Base-by-base conservation (phyloP, 2,888 invertebrate genomes). In the Thera obeliscata region DNA sequence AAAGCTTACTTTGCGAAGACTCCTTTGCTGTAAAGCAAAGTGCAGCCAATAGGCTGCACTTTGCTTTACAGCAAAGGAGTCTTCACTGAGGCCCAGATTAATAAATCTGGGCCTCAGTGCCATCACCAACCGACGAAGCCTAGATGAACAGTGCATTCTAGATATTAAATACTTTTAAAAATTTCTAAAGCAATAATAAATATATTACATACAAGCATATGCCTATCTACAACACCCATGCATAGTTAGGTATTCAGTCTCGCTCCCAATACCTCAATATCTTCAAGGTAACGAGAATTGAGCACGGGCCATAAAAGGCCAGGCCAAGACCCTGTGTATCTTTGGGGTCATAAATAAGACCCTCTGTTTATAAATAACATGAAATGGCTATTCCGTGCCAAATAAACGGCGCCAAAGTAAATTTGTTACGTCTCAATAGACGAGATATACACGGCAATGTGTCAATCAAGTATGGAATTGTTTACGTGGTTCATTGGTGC, bases 281-380 rank as follows among this genome's bases (percentile, higher is more conserved):
- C 50, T 50, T 48, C 48, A 57, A 61, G 54, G 54, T 64, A 68
- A 65, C 56, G 33, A 66, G 50, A 56, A 63, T 59, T 46, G 12
- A 61, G 59, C 59, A 56, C 48, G 35, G 48, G 5, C 69, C 48
- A 66, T 69, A 69, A 69, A 65, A 59, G 62, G 62, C 65, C 56
- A 50, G 43, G 9, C 59, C 61, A 56, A 49, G 66, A 60, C 60
- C 66, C 52, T 66, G 60, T 56, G 68, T 65, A 71, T 71, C 67
- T 74, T 63, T 22, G 22, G 33, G 48, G 69, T 68, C 71, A 80
- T 78, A 76, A 76, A 78, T 78, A 66, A 77, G 63, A 48, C 52
- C 67, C 64, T 55, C 50, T 58, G 66, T 75, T 75, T 77, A 73
- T 78, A 80, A 74, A 78, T 77, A 80, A 76, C 70, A 74, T 74